Base-by-base conservation (phyloP, 2,888 invertebrate genomes). In the Iselma pallidipennis region DNA sequence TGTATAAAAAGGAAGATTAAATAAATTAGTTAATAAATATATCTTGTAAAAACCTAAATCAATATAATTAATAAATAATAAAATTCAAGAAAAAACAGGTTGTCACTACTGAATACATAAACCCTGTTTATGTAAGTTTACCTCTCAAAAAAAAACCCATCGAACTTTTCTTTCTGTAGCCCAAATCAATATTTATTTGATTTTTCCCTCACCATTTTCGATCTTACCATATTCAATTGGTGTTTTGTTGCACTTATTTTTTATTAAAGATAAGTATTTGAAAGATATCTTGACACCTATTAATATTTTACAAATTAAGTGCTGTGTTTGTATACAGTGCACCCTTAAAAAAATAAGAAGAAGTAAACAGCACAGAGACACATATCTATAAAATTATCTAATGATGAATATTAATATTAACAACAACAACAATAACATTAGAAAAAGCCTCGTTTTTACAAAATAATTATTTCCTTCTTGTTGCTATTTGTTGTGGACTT, bases 401-500 rank as follows among this genome's bases (percentile, higher is more conserved):
- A n/a, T n/a, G n/a, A n/a, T n/a, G n/a, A n/a, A n/a, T 29, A 3
- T 29, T 5, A 12, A 29, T 12, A 29, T 12, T 2, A 12, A 12
- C 3, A 29, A 12, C 29, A 29, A 29, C 14, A 33, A 33, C 14
- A 14, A 33, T 16, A 37, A 37, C 37, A 37, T 16, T n/a, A n/a
- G 9, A 2, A 9, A 5, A 37, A 37, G 16, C 37, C n/a, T n/a
- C n/a, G n/a, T 16, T 9, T 37, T 9, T 37, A 37, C 37, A 37
- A 37, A 37, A 55, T 33, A 21, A 25, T 52, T 55, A 58, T 67
- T 74, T 81, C 71, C 81, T 81, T 61, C 75, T 76, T 55, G 78
- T 75, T 28, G 74, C 73, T 68, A 75, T 74, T 69, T 80, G 80
- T 61, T 77, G 71, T 6, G 81, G 81, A 69, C 81, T 82, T 63